Evolutionary conservation across 2,888 invertebrate species (phyloP), one percentile per base, ranked within the genome.

Genomic region (Andrena chrysosceles): DNA sequence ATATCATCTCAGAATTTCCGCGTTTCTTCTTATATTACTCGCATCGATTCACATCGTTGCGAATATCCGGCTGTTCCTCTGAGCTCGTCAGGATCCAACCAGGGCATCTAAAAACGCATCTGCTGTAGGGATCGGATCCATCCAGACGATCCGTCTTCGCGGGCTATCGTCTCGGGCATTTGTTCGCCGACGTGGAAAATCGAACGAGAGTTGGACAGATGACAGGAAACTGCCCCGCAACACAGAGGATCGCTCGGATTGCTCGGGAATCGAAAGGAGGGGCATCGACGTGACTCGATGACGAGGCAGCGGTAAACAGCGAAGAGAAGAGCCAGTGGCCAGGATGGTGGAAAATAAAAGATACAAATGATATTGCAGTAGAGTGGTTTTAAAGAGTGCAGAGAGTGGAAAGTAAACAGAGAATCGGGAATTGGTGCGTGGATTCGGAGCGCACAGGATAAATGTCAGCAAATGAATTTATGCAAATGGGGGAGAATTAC

Each of bases 121-220:
- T 49, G 52, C 76, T 63, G 60, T 62, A 16, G 62, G 69, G 60
- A 68, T 76, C 56, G 81, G 69, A 78, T 75, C 81, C 81, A 81
- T 76, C 79, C 83, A 77, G 80, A 83, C 84, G 80, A 84, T 77
- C 74, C 81, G 79, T 77, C 81, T 79, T 84, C 77, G 66, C 75
- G 80, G 48, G 42, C 62, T 78, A 71, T 81, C 72, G 81, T 77
- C 73, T 62, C 70, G 66, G 68, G 83, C 71, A 80, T 88, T 85
- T 85, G 81, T 73, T 81, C 80, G 75, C 67, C 82, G 82, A 84
- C 52, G 76, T 75, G 85, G 87, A 85, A 87, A 87, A 87, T 88
- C 86, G 88, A 88, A 83, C 77, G 77, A 70, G 82, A 76, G 63
- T 74, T 73, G 69, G 71, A 60, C 59, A 62, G 82, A 75, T 75